Percentiles rank a stretch among this genome's conserved stretches.
phyloP scores from a whole-genome alignment of 2,797 vertebrate species.

The Melanogrammus aeglefinus region DNA sequence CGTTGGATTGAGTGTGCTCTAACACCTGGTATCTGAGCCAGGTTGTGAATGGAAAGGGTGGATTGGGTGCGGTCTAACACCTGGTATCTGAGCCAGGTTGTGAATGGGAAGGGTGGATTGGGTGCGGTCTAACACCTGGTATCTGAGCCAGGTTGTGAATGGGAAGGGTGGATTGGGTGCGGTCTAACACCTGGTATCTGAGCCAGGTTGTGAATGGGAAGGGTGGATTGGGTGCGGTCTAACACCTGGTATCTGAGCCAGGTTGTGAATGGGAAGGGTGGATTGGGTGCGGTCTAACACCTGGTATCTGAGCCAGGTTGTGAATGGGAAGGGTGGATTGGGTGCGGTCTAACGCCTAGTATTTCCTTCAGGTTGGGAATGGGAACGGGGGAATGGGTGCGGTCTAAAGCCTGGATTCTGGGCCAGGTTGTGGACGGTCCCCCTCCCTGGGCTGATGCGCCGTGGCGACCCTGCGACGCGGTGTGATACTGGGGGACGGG shows the following conservation, averaged over 20 bases:
- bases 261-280: slow-evolving; percentile 8
- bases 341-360: slow-evolving; percentile 52
- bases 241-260: slow-evolving; percentile 30
- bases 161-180: slow-evolving; percentile 26
- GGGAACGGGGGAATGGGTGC: slow-evolving; percentile 35
- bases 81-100: slow-evolving; percentile 23
- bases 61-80: slow-evolving; percentile 34
- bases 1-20: slow-evolving; percentile 27
- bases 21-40: no score
- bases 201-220: not conserved
- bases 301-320: slow-evolving; percentile 1
- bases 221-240: slow-evolving; percentile 45
- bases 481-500: slow-evolving; percentile 74
- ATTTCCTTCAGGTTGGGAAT: not conserved
- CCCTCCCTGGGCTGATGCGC: slow-evolving; percentile 59
- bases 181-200: no score
- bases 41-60: slow-evolving; percentile 13
- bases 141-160: not conserved
- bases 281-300: slow-evolving; percentile 50
- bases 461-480: slow-evolving; percentile 66
- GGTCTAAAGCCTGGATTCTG: slow-evolving; percentile 43
- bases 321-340: slow-evolving; percentile 20
- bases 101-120: slow-evolving; percentile 16
- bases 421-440: slow-evolving; percentile 16
- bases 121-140: slow-evolving; percentile 24